A percentile compares a stretch with the other conserved stretches of the same genome.
phyloP scores from a whole-genome alignment of 2,797 vertebrate genomes.

The Xyrichtys novacula region DNA sequence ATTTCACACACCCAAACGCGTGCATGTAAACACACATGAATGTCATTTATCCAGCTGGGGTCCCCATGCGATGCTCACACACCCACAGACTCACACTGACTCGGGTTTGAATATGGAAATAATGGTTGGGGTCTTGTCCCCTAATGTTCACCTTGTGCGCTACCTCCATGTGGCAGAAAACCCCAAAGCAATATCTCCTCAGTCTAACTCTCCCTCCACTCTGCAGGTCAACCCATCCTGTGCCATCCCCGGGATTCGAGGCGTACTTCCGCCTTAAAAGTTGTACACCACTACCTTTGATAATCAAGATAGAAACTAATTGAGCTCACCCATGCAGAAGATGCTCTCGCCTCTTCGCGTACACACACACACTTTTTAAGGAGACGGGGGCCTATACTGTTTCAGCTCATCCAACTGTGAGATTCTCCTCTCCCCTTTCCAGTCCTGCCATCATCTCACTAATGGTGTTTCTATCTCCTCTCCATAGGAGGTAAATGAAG shows the following conservation, averaged over 20 bases:
- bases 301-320: slow-evolving; percentile 83
- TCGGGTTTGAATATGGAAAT: slow-evolving; percentile 69
- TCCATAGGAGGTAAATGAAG: slow-evolving; percentile 97
- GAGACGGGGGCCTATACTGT: slow-evolving; percentile 87
- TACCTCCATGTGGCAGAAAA: slow-evolving; percentile 39
- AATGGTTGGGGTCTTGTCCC: slow-evolving; percentile 51
- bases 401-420: slow-evolving; percentile 96
- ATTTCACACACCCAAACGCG: slow-evolving; percentile 87
- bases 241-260: slow-evolving; percentile 83
- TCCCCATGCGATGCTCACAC: slow-evolving; percentile 61
- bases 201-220: slow-evolving; percentile 31
- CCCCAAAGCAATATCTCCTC: slow-evolving; percentile 29
- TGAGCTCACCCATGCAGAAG: slow-evolving; percentile 78
- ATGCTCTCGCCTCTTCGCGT: slow-evolving; percentile 68
- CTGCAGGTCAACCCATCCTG: slow-evolving; percentile 52
- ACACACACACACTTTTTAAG: slow-evolving; percentile 67
- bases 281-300: slow-evolving; percentile 88
- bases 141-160: slow-evolving; percentile 43
- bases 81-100: slow-evolving; percentile 31
- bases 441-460: slow-evolving; percentile 94
- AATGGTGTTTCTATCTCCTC: slow-evolving; percentile 98
- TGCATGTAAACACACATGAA: slow-evolving; percentile 86
- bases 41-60: slow-evolving; percentile 77
- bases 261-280: slow-evolving; percentile 94
- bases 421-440: slow-evolving; percentile 92